Base-by-base conservation (phyloP, 2,888 invertebrate genomes). In the Carpatolechia fugitivella region DNA sequence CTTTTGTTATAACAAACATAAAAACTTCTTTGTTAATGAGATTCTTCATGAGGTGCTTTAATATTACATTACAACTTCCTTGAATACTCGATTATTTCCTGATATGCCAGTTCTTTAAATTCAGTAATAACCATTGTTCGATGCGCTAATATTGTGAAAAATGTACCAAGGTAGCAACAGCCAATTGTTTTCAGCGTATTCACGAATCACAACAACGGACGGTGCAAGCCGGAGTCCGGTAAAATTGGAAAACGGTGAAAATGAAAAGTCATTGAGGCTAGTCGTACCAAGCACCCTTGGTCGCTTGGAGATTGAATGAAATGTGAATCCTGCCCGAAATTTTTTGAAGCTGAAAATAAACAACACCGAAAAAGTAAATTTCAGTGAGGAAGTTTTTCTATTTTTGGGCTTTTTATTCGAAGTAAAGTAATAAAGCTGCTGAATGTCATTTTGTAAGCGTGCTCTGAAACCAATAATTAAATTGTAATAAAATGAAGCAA, bases 231-330 rank as follows among this genome's bases (percentile, higher is more conserved):
- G 33, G 18, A 29, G 8, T 11, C 30, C 31, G 41, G 54, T 56
- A 60, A 61, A 62, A 70, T 69, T 69, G 68, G 66, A 70, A 75
- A 72, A 72, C 67, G 71, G 73, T 68, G 68, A 72, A 72, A 75
- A 70, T 75, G 65, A 73, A 76, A 75, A 75, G 72, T 70, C 70
- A 69, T 72, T 59, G 65, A 64, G 66, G 63, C 54, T 50, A 51
- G 57, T 56, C 60, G 59, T 63, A 56, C 57, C 69, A 64, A 59
- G 68, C 53, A 53, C 69, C 56, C 74, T 74, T 75, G 72, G 69
- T 70, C 69, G 71, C 70, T 24, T n/a, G 24, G 67, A 72, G 67
- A 50, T 51, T 62, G 65, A 66, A 63, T 65, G 62, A 59, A 62
- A 62, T 65, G 58, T 63, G 61, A 64, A 67, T 68, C 57, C 63